These are phyloP conservation scores for Mythimna loreyi DNA, from an alignment of 2,888 invertebrate genomes.

Conservation along the genomic window DNA sequence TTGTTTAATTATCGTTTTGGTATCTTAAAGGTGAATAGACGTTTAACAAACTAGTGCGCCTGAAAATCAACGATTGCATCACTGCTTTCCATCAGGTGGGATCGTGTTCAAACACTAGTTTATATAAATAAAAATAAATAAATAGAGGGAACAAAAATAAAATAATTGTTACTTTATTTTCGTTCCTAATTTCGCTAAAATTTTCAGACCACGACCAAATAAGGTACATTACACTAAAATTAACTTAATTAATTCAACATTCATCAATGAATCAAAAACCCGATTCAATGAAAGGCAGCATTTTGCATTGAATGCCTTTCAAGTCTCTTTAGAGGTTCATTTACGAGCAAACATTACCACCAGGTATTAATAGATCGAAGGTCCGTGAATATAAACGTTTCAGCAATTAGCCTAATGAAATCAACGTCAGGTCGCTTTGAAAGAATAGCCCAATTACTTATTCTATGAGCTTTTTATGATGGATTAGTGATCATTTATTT, in stretches of 20 bases:
- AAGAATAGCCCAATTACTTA: slow-evolving; percentile 22
- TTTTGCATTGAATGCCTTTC: slow-evolving; percentile 43
- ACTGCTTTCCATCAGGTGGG: too few relatives aligned
- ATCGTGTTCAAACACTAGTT: too few relatives aligned
- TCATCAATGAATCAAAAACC: slow-evolving; percentile 23
- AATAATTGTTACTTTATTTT: too few relatives aligned
- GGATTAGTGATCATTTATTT: slow-evolving; percentile 25
- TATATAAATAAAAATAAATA: too few relatives aligned
- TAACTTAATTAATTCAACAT: slow-evolving; percentile 12
- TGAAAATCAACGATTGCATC: too few relatives aligned
- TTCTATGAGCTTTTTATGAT: slow-evolving; percentile 30
- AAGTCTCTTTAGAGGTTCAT: slow-evolving; percentile 28
- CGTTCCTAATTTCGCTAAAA: not conserved
- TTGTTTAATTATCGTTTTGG: too few relatives aligned
- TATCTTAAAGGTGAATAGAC: too few relatives aligned
- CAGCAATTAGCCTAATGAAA: slow-evolving; percentile 51
- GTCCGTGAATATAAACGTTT: slow-evolving; percentile 36
- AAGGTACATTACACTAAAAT: slow-evolving; percentile 7
- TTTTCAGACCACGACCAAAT: not conserved
- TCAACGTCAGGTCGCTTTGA: slow-evolving; percentile 8
- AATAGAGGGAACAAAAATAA: too few relatives aligned
- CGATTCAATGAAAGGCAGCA: slow-evolving; percentile 32
- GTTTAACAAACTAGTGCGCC: too few relatives aligned
- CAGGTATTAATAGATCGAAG: slow-evolving; percentile 30
- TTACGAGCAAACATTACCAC: slow-evolving; percentile 33